Evolutionary conservation across 2,797 vertebrate genomes (phyloP).

Genomic region (Onychomys torridus): DNA sequence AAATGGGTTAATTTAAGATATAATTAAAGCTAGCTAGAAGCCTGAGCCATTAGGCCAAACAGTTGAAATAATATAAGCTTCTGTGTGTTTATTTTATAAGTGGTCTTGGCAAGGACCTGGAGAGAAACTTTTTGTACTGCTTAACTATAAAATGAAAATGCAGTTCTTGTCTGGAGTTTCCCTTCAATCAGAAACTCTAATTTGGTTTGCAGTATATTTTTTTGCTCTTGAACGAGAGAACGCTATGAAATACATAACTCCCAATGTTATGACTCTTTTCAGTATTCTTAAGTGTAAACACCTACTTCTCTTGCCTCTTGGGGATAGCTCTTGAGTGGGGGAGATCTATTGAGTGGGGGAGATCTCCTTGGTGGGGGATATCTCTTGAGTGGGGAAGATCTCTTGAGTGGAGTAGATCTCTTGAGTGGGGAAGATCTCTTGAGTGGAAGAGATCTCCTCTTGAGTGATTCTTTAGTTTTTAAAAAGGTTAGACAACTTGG

Average conservation of each 20-base stretch:
- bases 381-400: no score
- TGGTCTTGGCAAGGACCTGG: no score
- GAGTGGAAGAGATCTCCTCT: no score
- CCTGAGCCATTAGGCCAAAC: no score
- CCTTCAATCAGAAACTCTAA: conserved; percentile 20
- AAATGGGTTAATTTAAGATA: no score
- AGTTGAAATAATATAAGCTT: no score
- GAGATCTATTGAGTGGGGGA: no score
- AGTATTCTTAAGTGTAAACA: conserved; percentile 10
- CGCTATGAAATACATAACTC: not conserved
- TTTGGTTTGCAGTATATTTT: not conserved
- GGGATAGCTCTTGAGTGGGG: not conserved
- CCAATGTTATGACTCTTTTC: not conserved
- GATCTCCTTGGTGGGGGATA: no score
- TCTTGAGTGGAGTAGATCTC: not conserved
- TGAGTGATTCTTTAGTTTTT: not conserved
- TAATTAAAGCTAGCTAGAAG: no score
- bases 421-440: not conserved
- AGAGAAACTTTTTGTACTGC: not conserved
- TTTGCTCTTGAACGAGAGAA: conserved; percentile 3
- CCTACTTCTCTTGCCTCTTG: not conserved
- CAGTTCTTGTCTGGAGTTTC: not conserved
- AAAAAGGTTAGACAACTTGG: not conserved
- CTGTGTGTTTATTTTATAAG: no score
- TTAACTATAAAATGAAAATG: not conserved